phyloP scores from a whole-genome alignment of 2,113 vertebrate species.

The Monarcha castaneiventris region DNA sequence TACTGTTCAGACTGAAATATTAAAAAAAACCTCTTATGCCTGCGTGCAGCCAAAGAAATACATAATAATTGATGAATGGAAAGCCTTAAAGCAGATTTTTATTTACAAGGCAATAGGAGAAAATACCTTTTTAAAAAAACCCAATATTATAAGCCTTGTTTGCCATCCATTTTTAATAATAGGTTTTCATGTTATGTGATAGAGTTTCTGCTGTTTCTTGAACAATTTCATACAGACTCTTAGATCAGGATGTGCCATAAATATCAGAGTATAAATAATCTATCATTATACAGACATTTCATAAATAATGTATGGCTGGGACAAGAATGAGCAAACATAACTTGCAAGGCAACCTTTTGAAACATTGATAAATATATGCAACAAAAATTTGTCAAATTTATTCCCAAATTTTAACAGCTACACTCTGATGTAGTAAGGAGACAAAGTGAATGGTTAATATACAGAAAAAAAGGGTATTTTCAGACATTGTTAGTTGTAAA shows the following conservation, averaged over 20 bases:
- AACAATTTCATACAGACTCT: conserved; percentile 5
- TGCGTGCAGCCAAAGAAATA: background rate
- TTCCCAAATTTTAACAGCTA: background rate
- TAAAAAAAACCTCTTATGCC: background rate
- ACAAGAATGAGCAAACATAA: conserved; percentile 1
- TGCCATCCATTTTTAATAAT: background rate
- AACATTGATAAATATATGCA: background rate
- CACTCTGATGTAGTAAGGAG: background rate
- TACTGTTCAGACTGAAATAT: background rate
- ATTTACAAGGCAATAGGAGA: background rate
- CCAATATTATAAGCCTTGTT: background rate
- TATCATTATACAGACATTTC: conserved; percentile 33
- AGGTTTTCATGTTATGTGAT: background rate
- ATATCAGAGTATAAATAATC: conserved; percentile 55
- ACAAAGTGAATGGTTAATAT: background rate
- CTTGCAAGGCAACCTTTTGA: conserved; percentile 17
- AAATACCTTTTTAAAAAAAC: background rate
- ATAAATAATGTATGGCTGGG: conserved; percentile 37
- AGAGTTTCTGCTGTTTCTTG: conserved; percentile 5
- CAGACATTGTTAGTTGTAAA: background rate
- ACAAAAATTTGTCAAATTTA: conserved; percentile 11
- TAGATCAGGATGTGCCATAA: conserved; percentile 38
- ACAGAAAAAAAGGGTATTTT: background rate
- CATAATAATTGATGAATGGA: background rate
- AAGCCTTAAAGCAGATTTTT: background rate